Evolutionary conservation across 2,888 invertebrate species (phyloP).

Genomic region (Apodemia mormo): DNA sequence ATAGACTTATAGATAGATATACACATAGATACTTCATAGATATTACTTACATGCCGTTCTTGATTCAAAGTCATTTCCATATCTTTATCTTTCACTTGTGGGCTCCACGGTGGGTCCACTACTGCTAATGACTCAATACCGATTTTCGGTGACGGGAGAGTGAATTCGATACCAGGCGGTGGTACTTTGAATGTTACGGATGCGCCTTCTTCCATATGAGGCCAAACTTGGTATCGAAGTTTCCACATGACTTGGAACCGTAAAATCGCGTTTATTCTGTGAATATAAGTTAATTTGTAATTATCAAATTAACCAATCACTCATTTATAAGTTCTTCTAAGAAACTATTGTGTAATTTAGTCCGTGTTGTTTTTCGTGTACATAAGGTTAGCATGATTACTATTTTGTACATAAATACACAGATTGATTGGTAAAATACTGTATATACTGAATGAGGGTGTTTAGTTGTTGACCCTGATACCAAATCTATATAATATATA

Average conservation of each 20-base stretch:
- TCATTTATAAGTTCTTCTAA: too few relatives aligned
- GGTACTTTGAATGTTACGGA: constrained; percentile 98
- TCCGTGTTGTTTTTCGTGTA: too few relatives aligned
- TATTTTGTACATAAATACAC: too few relatives aligned
- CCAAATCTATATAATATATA: too few relatives aligned
- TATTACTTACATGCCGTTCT: constrained; percentile 92
- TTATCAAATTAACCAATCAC: too few relatives aligned
- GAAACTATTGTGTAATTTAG: too few relatives aligned
- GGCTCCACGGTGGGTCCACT: constrained; percentile 99
- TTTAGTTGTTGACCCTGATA: too few relatives aligned
- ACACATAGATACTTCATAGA: too few relatives aligned
- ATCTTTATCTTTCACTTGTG: constrained; percentile 98
- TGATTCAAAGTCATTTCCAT: constrained; percentile 99
- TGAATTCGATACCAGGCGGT: constrained; percentile 99
- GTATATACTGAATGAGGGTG: too few relatives aligned
- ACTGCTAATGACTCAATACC: constrained; percentile 97
- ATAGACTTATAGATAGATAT: too few relatives aligned
- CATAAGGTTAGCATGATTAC: too few relatives aligned
- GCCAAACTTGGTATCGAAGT: constrained; percentile 98
- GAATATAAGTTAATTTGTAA: neutral
- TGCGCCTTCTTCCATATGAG: constrained; percentile 99
- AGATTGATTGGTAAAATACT: too few relatives aligned
- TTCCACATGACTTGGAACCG: constrained; percentile 98
- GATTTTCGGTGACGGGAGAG: constrained; percentile 98
- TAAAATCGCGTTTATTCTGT: constrained; percentile 75